Evolutionary conservation across 2,113 vertebrate species (phyloP), one percentile per base, ranked within the genome.

Genomic region (Crotophaga sulcirostris): DNA sequence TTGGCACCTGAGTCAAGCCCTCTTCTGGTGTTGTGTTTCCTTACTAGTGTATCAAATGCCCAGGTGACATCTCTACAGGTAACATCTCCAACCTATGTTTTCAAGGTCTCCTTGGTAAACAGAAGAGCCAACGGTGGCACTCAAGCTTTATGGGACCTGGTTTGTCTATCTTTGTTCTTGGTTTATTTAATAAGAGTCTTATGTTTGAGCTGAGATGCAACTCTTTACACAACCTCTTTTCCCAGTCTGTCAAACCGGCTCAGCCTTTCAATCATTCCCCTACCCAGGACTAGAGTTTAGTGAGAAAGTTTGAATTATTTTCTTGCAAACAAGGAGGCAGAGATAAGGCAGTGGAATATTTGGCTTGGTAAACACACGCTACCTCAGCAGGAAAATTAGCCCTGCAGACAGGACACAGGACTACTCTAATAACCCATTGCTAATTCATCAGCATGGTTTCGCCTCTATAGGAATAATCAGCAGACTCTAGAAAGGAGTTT

Each of bases 391-490:
- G 80, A 58, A 67, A 84, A 93, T 52, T 28, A 72, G 34, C 69
- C 59, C 16, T 7, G 82, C 80, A 92, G 47, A 24, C 64, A 81
- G 75, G 93, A 74, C 33, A 36, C 69, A 64, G 70, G 68, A 34
- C 40, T 47, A 7, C 80, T 89, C 69, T 44, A 40, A 34, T 63
- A 89, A 82, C 20, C 84, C 90, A 84, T 54, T 79, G 93, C 90
- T 87, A 90, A 96, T 96, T 90, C 95, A 81, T 47, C 91, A 76
- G 91, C 93, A 34, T 29, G 72, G 89, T 63, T 74, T 75, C 3
- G 8, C 77, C 87, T 93, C 90, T 49, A 21, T 29, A 84, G 80
- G 76, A 92, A 89, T 88, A 94, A 94, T 95, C 95, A 94, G 91
- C 73, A 79, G 67, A n/a, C 75, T 93, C 76, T 92, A 66, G 93